phyloP scores from a whole-genome alignment of 92 coral and sea anemone genomes.

The Palythoa heliodiscus region DNA sequence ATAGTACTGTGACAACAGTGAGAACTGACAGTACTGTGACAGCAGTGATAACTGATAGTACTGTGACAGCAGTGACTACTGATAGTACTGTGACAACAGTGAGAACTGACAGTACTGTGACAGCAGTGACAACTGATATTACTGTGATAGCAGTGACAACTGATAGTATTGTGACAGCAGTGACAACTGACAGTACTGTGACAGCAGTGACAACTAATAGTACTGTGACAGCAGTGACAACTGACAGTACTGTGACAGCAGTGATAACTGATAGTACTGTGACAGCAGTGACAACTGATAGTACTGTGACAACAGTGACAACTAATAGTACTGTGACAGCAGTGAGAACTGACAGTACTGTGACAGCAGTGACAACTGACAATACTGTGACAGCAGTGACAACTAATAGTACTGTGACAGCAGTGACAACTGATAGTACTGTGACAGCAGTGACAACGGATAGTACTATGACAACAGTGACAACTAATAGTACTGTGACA shows the following conservation, averaged over 20 bases:
- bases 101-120: background rate
- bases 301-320: background rate
- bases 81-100: background rate
- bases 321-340: background rate
- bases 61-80: background rate
- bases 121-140: background rate
- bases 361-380: background rate
- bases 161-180: slow-evolving; percentile 1
- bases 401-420: background rate
- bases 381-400: background rate
- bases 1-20: background rate
- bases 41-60: background rate
- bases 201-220: background rate
- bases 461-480: background rate
- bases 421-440: background rate
- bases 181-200: slow-evolving; percentile 10
- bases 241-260: background rate
- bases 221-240: background rate
- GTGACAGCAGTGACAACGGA: background rate
- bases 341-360: background rate
- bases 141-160: background rate
- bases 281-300: background rate
- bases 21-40: background rate
- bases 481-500: background rate
- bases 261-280: no score